Base-by-base conservation (phyloP, 1,140 invertebrate genomes). In the Hyles vespertilio region DNA sequence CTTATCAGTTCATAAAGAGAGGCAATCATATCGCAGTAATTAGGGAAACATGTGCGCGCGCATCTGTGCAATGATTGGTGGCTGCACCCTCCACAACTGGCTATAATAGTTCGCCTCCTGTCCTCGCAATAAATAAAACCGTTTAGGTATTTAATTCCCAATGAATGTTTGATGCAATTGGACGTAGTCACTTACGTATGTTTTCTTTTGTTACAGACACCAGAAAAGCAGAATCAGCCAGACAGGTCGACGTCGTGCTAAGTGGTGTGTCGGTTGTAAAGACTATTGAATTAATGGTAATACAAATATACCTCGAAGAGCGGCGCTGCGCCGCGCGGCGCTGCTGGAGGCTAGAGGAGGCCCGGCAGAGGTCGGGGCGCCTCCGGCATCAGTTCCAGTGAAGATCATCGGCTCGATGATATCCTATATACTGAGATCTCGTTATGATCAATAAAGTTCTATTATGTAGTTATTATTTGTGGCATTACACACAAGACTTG, bases 171-270 rank as follows among this genome's bases (percentile, higher is more conserved):
- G 7, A 5, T 11, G 7, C 8, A 48, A n/a, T 48, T 48, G 53
- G 51, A 54, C 51, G 12, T 51, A 8, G 45, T 45, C 66, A 65
- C 59, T 72, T 47, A 74, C 63, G 12, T 55, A 32, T 59, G 12
- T 70, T 79, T 80, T 87, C 63, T 70, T 62, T 89, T 89, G 88
- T 90, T 89, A 80, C 89, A 90, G 89, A 82, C 80, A 49, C 79
- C 84, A 59, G 88, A 89, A 65, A 89, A 89, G 70, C 81, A 84
- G 65, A 88, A 84, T 62, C 87, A 89, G 60, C 84, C 74, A n/a
- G 86, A 89, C 69, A 89, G 89, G 81, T 77, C 85, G 59, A 67
- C 70, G 56, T 86, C 83, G 67, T 89, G 84, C 65, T 89, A 83
- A 84, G 69, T 72, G 72, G 59, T 67, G 49, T 36, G 12, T 47